Percentiles rank a stretch among this genome's conserved stretches.
These are phyloP conservation scores for Cephus nigrinus DNA, from an alignment of 2,888 invertebrate species.

Conservation along the genomic window DNA sequence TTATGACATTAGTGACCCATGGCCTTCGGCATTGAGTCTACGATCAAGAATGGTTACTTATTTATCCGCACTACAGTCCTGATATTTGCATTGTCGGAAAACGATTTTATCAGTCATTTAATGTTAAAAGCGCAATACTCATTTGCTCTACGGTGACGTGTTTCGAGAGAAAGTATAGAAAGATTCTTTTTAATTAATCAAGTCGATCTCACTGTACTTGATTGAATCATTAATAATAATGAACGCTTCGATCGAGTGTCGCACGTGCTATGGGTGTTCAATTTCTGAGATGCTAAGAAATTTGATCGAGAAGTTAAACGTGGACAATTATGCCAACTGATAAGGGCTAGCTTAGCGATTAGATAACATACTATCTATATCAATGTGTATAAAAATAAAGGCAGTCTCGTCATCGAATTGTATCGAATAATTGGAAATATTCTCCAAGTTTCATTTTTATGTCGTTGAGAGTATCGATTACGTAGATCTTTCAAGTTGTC, in stretches of 20 bases:
- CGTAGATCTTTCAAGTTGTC: not conserved
- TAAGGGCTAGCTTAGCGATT: not conserved
- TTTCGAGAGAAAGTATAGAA: not conserved
- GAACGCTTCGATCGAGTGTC: not conserved
- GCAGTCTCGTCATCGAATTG: not conserved
- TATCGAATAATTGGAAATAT: not conserved
- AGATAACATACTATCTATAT: not conserved
- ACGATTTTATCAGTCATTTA: too few relatives aligned
- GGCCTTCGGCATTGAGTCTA: not conserved
- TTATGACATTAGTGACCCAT: not conserved
- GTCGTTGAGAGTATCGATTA: not conserved
- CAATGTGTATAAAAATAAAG: not conserved
- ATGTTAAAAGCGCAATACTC: not conserved
- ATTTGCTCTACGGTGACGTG: not conserved
- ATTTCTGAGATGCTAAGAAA: not conserved
- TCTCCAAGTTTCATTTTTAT: not conserved
- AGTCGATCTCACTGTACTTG: too few relatives aligned
- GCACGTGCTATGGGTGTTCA: not conserved
- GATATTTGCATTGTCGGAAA: not conserved
- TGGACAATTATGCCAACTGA: not conserved
- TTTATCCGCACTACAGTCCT: not conserved
- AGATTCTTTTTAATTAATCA: too few relatives aligned
- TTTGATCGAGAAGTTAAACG: not conserved
- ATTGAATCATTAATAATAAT: too few relatives aligned
- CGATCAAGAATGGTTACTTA: not conserved